Evolutionary conservation across 1,140 invertebrate genomes (phyloP).

Genomic region (Aricia agestis): DNA sequence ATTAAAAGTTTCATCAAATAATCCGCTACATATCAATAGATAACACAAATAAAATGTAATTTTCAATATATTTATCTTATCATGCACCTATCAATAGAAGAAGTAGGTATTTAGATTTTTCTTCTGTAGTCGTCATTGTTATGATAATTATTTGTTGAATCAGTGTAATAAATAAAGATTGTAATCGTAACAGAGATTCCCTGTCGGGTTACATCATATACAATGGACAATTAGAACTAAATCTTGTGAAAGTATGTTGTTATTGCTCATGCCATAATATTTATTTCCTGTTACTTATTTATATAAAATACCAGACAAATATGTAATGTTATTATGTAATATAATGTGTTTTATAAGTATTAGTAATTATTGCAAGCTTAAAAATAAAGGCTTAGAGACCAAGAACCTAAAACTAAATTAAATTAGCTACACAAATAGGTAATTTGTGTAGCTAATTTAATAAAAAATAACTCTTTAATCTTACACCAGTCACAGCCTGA

Average conservation of each 20-base stretch:
- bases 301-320: background rate
- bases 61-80: slow-evolving; percentile 4
- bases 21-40: background rate
- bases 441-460: too few species aligned
- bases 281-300: background rate
- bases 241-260: slow-evolving; percentile 1
- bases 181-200: background rate
- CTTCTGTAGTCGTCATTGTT: background rate
- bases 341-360: too few species aligned
- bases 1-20: background rate
- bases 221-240: background rate
- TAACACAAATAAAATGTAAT: slow-evolving; percentile 1
- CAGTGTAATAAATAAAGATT: background rate
- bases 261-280: background rate
- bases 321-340: background rate
- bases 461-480: too few species aligned
- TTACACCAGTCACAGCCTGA: too few species aligned
- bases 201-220: background rate
- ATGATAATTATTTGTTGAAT: background rate
- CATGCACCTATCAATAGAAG: background rate
- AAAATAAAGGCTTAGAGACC: too few species aligned
- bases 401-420: too few species aligned
- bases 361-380: too few species aligned
- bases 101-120: slow-evolving; percentile 3
- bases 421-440: too few species aligned